phyloP scores from a whole-genome alignment of 2,113 vertebrate genomes.

The Xerus inauris region DNA sequence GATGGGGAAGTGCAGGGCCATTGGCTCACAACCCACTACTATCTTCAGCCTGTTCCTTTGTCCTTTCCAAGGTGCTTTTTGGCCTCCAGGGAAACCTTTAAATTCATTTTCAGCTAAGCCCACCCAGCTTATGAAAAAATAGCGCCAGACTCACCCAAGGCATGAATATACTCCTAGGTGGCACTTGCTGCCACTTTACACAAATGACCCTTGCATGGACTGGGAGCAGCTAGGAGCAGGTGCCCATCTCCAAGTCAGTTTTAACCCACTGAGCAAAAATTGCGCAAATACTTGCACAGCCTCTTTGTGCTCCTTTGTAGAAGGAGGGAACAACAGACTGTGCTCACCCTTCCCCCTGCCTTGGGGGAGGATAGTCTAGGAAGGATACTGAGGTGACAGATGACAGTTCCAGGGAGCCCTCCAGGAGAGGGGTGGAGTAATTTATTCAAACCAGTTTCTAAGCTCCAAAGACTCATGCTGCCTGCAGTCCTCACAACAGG shows the following conservation, averaged over 20 bases:
- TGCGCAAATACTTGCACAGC: conserved; percentile 68
- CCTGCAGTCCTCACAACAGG: background rate
- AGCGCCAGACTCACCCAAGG: background rate
- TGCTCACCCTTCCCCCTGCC: background rate
- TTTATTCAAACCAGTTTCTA: background rate
- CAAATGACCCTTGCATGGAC: background rate
- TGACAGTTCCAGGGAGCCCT: background rate
- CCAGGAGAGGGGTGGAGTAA: background rate
- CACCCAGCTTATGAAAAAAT: background rate
- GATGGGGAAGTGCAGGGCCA: background rate
- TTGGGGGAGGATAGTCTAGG: background rate
- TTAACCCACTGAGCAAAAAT: conserved; percentile 4
- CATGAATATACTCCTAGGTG: conserved; percentile 46
- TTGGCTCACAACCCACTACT: background rate
- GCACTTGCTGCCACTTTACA: background rate
- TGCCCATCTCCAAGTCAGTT: conserved; percentile 39
- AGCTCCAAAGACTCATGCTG: background rate
- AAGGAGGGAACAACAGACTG: background rate
- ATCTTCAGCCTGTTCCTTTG: background rate
- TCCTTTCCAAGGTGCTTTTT: background rate
- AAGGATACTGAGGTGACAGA: background rate
- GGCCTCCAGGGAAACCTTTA: background rate
- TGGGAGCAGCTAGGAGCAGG: conserved; percentile 22
- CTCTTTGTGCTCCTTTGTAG: conserved; percentile 26
- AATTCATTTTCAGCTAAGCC: background rate